Base-by-base conservation (phyloP, 2,888 invertebrate species). In the Dinocampus coccinellae region DNA sequence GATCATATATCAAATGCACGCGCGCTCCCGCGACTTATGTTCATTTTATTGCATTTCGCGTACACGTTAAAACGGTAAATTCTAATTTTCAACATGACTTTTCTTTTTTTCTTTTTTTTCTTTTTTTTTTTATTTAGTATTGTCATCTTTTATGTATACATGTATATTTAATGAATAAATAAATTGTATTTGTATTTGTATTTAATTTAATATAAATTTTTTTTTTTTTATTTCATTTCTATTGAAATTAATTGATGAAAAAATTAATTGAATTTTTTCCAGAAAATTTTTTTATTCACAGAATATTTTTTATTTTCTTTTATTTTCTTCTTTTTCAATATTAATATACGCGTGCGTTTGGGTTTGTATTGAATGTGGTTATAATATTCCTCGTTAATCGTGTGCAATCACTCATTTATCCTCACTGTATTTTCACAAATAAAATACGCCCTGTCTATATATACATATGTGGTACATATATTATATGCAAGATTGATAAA, bases 1-100 rank as follows among this genome's bases (percentile, higher is more conserved):
- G 39, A 29, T 55, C 26, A 69, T 69, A 69, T 53, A 69, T 69
- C 69, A 69, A 69, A 69, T 20, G 55, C 39, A 63, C 69, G 63
- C 47, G 47, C 16, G 47, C 47, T 47, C 58, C 42, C 47, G 63
- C 58, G 58, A 58, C 60, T 34, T 58, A 22, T 67, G 53, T 64
- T 47, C 22, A 60, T 29, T 36, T 63, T 64, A 72, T 68, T 58
- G 60, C 52, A 47, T 36, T 22, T 52, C 52, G 58, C 16, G 39
- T 33, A 60, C 42, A 52, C 33, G 53, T 29, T 29, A 47, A 63
- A 70, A 70, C 70, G 70, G 70, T 70, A 64, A 63, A 70, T 47
- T 64, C 47, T 7, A 47, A 64, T 70, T 70, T 34, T 42, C n/a
- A 16, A 29, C 26, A 16, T 63, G n/a, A 63, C 63, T 58, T 47